Conservation (phyloP, 2,888 invertebrate genomes). For the Chironomus tentans region DNA sequence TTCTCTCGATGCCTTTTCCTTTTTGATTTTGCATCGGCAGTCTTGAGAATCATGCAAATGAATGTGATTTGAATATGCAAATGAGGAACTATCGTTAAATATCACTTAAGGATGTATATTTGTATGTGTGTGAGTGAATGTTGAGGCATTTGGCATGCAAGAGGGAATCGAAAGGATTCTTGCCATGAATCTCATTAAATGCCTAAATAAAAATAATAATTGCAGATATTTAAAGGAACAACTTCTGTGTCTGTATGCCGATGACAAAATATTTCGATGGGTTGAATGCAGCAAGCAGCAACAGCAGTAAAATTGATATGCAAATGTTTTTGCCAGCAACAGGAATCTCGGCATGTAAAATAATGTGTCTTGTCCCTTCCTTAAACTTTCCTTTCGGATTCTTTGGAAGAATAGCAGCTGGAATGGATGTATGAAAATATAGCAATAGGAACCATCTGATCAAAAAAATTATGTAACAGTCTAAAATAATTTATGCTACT, state of each 20-base stretch:
- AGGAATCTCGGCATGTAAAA: neutral
- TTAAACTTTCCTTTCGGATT: neutral
- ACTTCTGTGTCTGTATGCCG: neutral
- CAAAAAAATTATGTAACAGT: neutral
- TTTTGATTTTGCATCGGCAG: conserved; percentile 17
- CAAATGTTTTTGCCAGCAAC: conserved; percentile 19
- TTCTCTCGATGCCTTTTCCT: neutral
- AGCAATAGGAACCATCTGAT: neutral
- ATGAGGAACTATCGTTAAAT: conserved; percentile 9
- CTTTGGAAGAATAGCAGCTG: conserved; percentile 14
- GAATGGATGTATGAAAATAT: neutral
- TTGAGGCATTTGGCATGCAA: neutral
- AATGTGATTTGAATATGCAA: conserved; percentile 25
- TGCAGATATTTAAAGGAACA: no score
- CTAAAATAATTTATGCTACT: neutral
- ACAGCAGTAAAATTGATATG: neutral
- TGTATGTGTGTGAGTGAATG: neutral
- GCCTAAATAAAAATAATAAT: no score
- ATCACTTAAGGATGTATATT: neutral
- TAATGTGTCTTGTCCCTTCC: neutral
- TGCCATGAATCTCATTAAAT: neutral
- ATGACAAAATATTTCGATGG: neutral
- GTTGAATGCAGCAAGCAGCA: no score
- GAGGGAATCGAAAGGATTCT: neutral
- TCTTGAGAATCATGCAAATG: neutral